Conservation (phyloP, 2,113 vertebrate species). For the Haplotaxodon microlepis region DNA sequence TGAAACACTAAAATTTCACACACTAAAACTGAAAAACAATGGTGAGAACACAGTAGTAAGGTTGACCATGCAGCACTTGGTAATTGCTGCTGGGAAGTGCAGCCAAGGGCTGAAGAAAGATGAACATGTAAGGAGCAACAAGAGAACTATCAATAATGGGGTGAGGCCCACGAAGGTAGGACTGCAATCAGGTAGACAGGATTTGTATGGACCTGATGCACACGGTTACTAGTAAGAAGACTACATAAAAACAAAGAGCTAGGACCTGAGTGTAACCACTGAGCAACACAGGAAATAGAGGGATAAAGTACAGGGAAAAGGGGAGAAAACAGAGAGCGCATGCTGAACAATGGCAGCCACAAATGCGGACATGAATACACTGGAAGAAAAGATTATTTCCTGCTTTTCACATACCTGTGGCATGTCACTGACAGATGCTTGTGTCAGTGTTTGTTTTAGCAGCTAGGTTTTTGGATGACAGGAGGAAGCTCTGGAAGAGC, state of each 20-base stretch:
- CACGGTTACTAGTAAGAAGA: neutral
- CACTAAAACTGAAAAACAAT: neutral
- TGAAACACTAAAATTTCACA: neutral
- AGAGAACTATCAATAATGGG: neutral
- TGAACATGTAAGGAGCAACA: neutral
- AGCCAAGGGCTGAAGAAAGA: neutral
- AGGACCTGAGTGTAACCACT: neutral
- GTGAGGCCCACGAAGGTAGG: neutral
- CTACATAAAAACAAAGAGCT: neutral
- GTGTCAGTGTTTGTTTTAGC: constrained; percentile 65
- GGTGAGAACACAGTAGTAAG: neutral
- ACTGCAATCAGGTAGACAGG: neutral
- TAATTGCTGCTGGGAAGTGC: neutral
- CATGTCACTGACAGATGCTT: constrained; percentile 56
- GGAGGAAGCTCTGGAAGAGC: constrained; percentile 55
- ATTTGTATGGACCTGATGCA: neutral
- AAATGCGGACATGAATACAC: neutral
- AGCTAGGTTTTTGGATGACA: constrained; percentile 39
- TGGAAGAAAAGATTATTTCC: constrained; percentile 39
- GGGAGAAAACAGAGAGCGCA: neutral
- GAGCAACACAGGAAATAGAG: neutral
- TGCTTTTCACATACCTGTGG: constrained; percentile 41
- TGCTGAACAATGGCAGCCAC: neutral
- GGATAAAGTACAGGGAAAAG: neutral
- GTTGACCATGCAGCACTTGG: neutral